These are phyloP conservation scores for Geophilus truncorum DNA, from an alignment of 2,888 invertebrate genomes.

Conservation along the genomic window DNA sequence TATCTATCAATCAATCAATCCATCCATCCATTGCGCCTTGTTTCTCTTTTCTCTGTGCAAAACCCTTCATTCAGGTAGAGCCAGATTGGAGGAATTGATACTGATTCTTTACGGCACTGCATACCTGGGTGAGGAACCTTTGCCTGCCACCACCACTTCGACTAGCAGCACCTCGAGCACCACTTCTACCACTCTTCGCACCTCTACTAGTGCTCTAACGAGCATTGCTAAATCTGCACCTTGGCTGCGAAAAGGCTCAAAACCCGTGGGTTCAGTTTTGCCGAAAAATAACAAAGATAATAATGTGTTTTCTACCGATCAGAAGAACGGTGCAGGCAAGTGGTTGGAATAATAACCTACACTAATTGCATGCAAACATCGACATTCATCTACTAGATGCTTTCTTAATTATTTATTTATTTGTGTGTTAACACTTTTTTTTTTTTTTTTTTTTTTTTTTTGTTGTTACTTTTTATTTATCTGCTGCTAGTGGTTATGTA, in stretches of 20 bases:
- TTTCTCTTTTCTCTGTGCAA: neutral
- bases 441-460: conserved; percentile 3
- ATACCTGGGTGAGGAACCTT: conserved; percentile 33
- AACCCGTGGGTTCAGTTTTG: neutral
- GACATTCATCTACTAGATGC: neutral
- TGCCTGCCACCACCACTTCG: neutral
- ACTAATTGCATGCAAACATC: neutral
- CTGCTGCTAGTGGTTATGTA: no score
- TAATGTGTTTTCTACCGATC: neutral
- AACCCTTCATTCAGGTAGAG: conserved; percentile 37
- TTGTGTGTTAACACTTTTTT: neutral
- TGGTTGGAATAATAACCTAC: neutral
- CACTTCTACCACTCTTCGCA: conserved; percentile 13
- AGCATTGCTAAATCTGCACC: neutral
- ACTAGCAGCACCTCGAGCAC: conserved; percentile 31
- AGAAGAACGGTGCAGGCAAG: conserved; percentile 34
- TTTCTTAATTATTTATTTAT: neutral
- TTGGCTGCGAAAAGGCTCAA: neutral
- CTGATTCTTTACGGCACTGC: conserved; percentile 49
- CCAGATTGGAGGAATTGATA: conserved; percentile 47
- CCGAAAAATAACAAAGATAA: neutral
- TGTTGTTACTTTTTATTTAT: neutral
- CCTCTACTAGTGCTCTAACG: neutral
- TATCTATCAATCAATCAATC: no score
- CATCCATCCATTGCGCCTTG: no score